Base-by-base conservation (phyloP, 2,888 invertebrate genomes). In the Thelaira solivaga region DNA sequence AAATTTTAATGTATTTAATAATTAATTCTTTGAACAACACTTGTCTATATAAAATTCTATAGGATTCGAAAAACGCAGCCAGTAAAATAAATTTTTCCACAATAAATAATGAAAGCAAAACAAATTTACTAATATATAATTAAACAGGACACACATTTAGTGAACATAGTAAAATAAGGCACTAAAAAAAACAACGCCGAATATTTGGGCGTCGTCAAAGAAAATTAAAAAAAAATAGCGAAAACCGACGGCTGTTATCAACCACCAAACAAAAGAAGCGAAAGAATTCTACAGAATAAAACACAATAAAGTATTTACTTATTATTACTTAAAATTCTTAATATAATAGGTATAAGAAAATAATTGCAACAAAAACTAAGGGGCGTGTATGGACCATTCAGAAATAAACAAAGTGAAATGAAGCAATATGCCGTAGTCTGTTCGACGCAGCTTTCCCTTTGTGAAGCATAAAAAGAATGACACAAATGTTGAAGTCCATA, bases 181-280 rank as follows among this genome's bases (percentile, higher is more conserved):
- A 45, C 39, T 65, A 22, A 36, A 20, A 29, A 2, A 47, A 41
- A 13, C 13, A 20, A n/a, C n/a, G n/a, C n/a, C n/a, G n/a, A n/a
- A n/a, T 64, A 26, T 65, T 78, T 78, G 78, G 74, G 74, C 74
- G 78, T 78, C 73, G 68, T 73, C 73, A 47, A 57, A 55, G 13
- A 36, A 59, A 65, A 24, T 62, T 72, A 55, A n/a, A 51, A 31
- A 34, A n/a, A 47, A 39, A 13, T 39, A 22, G 20, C 45, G 45
- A 49, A 65, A 43, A 51, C 68, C 80, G 80, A 64, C 80, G 75
- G 72, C 67, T 64, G 34, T 43, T 76, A 57, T 34, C 31, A 51
- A 72, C 76, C 8, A 76, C 68, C 53, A 55, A 59, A 62, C 67
- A 72, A 64, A 64, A 65, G 51, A 65, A 45, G 39, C 47, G 49